Base-by-base conservation (phyloP, 2,113 vertebrate genomes). In the Rhodinocichla rosea region DNA sequence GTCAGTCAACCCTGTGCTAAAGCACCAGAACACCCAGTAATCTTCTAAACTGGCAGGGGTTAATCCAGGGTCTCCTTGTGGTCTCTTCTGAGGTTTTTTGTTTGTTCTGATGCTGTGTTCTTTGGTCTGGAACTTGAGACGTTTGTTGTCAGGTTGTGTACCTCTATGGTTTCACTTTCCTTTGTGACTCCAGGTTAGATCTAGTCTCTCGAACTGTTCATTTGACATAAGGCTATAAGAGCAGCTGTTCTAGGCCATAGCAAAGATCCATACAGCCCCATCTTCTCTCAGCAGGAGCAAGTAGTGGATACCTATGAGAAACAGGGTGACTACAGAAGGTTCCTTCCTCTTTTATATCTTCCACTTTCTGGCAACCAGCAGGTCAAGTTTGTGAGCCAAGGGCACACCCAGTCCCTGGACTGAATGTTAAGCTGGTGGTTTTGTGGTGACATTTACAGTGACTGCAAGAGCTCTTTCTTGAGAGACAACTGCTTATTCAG, bases 81-180 rank as follows among this genome's bases (percentile, higher is more conserved):
- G 40, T 84, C 30, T 89, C 32, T 82, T 89, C 39, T 94, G 83
- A 59, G 56, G 30, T 27, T 89, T 83, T 80, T 35, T 59, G n/a
- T 90, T 96, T 81, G 27, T 84, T 92, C 64, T 81, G 63, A 47
- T 53, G 37, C 32, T 93, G 94, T 78, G 6, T 19, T 78, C 33
- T 24, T 87, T 81, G 70, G 21, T 42, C 33, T 90, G 68, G 35
- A 44, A 63, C 45, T 63, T 44, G 42, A 55, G 20, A 68, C 22
- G 7, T 13, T 56, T 35, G 12, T 64, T 91, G 60, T 87, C 50
- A 47, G 55, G 27, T 59, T 76, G 24, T 70, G 27, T 33, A 55
- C 11, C 71, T 83, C 68, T 74, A 1, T 32, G 82, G 79, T 95
- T 97, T 97, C 90, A 67, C 64, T 95, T 97, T 97, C 80, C 60